Evolutionary conservation across 2,888 invertebrate species (phyloP).

Genomic region (Parthenolecanium corni): DNA sequence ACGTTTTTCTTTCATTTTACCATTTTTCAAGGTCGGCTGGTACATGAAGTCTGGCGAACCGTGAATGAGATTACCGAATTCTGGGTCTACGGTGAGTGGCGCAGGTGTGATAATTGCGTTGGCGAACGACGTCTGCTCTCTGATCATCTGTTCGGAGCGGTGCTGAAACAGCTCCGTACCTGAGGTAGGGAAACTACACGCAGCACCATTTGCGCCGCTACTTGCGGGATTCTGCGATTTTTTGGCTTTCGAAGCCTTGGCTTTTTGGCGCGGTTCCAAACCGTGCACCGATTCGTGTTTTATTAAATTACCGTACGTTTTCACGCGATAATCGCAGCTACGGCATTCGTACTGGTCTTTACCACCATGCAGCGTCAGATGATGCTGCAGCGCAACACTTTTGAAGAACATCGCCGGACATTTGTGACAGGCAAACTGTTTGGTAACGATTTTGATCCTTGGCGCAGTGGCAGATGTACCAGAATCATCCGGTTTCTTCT

Average conservation of each 20-base stretch:
- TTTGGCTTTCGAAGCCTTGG: background rate
- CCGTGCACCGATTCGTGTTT: constrained; percentile 48
- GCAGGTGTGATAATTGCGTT: background rate
- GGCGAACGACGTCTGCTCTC: constrained; percentile 3
- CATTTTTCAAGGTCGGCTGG: constrained; percentile 61
- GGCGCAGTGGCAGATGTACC: constrained; percentile 36
- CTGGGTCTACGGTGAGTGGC: constrained; percentile 44
- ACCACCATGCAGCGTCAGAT: constrained; percentile 53
- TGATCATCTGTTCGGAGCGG: constrained; percentile 36
- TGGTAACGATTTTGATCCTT: constrained; percentile 9
- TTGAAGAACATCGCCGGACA: constrained; percentile 67
- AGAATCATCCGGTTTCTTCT: background rate
- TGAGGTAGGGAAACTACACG: constrained; percentile 44
- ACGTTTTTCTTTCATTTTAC: constrained; percentile 59
- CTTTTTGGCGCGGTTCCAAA: constrained; percentile 23
- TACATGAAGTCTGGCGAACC: constrained; percentile 67
- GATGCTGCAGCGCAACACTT: constrained; percentile 56
- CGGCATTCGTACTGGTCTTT: constrained; percentile 55
- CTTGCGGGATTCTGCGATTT: background rate
- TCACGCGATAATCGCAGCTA: constrained; percentile 58
- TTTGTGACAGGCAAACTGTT: constrained; percentile 44
- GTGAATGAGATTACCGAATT: constrained; percentile 55
- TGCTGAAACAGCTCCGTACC: constrained; percentile 55
- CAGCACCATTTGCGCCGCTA: background rate
- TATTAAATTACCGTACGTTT: constrained; percentile 53